A percentile compares a stretch with the other conserved stretches of the same genome.
phyloP scores from a whole-genome alignment of 2,113 vertebrate species.

The Penelope pileata region DNA sequence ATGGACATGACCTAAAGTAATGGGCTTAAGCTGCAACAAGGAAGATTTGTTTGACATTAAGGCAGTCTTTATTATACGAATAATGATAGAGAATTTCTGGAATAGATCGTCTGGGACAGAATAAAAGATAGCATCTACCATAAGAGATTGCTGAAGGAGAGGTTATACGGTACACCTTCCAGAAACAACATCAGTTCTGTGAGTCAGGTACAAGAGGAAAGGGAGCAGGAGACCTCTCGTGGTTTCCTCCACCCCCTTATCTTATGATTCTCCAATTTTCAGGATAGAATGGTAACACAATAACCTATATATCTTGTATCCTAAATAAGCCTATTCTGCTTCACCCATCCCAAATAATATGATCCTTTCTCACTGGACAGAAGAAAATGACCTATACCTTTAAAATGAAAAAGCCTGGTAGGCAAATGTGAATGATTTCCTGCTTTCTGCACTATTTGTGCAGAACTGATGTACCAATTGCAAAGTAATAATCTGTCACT shows the following conservation, averaged over 20 bases:
- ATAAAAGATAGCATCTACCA: neutral
- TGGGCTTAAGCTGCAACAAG: neutral
- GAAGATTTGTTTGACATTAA: neutral
- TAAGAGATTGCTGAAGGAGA: neutral
- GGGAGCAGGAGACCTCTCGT: neutral
- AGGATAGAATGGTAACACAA: neutral
- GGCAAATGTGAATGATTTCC: neutral
- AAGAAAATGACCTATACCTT: neutral
- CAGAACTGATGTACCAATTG: neutral
- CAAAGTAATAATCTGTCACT: neutral
- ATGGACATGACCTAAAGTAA: neutral
- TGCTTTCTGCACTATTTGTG: neutral
- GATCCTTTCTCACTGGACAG: neutral
- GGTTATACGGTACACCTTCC: neutral
- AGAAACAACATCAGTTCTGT: neutral
- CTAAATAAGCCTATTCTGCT: neutral
- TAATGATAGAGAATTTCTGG: neutral
- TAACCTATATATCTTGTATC: neutral
- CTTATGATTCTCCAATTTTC: neutral
- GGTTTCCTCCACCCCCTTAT: neutral
- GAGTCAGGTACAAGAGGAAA: neutral
- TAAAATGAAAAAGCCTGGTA: neutral
- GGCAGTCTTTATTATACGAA: neutral
- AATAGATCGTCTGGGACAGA: neutral
- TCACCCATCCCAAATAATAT: neutral